Evolutionary conservation across 2,797 vertebrate genomes (phyloP), one percentile per base, ranked within the genome.

Genomic region (Anguilla marmorata): DNA sequence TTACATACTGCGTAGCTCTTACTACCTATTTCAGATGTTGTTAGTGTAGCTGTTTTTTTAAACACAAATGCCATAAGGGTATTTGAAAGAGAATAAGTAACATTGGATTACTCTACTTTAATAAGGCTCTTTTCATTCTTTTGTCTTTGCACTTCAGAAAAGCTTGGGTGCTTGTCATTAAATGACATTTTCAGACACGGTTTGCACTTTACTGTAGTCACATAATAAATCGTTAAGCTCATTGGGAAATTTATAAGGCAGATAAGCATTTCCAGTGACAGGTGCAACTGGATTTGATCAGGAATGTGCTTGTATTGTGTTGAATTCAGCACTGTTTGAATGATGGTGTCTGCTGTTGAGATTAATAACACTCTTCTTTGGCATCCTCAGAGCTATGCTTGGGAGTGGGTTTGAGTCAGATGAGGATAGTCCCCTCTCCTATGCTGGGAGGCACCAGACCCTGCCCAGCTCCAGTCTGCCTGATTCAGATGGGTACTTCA

Each of bases 391-490:
- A 92, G 99, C 97, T 91, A 94, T 97, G 27, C 93, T 97, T 93
- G 96, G 96, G 19, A 96, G 95, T 0, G 92, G 95, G 24, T 96
- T 97, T 91, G 96, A 97, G 89, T 93, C 93, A 0, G 96, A 96
- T 0, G 96, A 95, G 14, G 94, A 95, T 0, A 90, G 91, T 0
- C 94, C 94, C 6, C 89, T 94, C 2, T 93, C 94, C 0, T 93
- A 94, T 0, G 86, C 91, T 0, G 91, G 91, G 72, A 92, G 90
- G 93, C 93, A 89, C 33, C 96, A 90, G 69, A 95, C 93, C 0
- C 41, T 90, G 87, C 95, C 92, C 3, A 21, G 90, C 88, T 87
- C 94, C 91, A 88, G 87, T 50, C 76, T 93, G 21, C 92, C 91
- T 0, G 92, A 93, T 86, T 91, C 91, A 0, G 95, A 96, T 27